Base-by-base conservation (phyloP, 2,113 vertebrate genomes). In the Melanocharis versteri region DNA sequence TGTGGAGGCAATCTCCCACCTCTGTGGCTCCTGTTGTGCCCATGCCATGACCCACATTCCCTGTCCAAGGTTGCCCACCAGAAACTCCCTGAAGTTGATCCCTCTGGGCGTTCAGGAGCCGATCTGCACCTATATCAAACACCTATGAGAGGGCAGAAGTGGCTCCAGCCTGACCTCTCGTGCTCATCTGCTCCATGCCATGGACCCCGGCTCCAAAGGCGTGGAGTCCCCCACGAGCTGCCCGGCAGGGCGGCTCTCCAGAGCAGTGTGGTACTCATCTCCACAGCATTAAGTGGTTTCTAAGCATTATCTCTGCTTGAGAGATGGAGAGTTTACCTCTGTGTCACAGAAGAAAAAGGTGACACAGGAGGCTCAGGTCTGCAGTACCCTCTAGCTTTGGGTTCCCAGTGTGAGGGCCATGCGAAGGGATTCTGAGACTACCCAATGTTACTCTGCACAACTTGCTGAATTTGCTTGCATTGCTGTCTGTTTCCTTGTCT, bases 141-240 rank as follows among this genome's bases (percentile, higher is more conserved):
- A 33, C 22, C 58, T 64, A 1, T 1, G 3, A 8, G 5, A 23
- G 56, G 7, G 60, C 44, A 72, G 73, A 58, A 45, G 31, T 1
- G 4, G 18, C 42, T 35, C 10, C 50, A 57, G 0, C 12, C 31
- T 57, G 60, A 23, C 11, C 15, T 20, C 20, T 78, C 3, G 1
- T 30, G 33, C 44, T 82, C 65, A 14, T 33, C 24, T 37, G 22
- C 58, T 56, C 45, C 0, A 0, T 22, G 35, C 7, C 31, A 15
- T 7, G 40, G 22, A 45, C 14, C 2, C 16, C 8, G 1, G 2
- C 16, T n/a, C 39, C 4, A 7, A 15, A 68, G 33, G 22, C 40
- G 17, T 16, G 0, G 60, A 28, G 37, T 6, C 3, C 20, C 16
- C 30, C 6, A 0, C 3, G 27, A 53, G 23, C 30, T 65, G 13